Conservation (phyloP, 2,797 vertebrate species). For the Scyliorhinus canicula region DNA sequence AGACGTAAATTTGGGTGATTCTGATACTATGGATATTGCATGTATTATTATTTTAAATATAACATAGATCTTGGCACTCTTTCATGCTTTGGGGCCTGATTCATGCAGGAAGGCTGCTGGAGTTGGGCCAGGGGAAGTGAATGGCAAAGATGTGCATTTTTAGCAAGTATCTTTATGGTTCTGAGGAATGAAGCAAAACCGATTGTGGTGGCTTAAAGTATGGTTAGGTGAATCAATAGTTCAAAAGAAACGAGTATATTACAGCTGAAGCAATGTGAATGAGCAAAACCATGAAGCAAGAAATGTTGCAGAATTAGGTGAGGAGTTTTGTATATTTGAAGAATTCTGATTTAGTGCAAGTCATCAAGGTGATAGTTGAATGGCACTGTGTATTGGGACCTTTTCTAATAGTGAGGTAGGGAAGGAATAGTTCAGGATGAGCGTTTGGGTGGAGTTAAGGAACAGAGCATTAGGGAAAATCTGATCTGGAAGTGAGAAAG, state of each 20-base stretch:
- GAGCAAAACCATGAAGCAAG: too few species aligned
- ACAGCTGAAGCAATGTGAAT: too few species aligned
- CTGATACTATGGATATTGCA: too few species aligned
- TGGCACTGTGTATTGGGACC: neutral
- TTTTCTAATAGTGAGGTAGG: neutral
- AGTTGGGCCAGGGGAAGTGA: neutral
- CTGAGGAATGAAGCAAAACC: neutral
- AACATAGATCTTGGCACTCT: too few species aligned
- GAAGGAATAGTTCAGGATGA: neutral
- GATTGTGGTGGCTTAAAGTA: neutral
- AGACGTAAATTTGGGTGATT: neutral
- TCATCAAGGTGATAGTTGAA: neutral
- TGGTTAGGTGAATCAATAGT: too few species aligned
- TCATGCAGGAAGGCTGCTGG: neutral
- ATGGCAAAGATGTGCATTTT: neutral
- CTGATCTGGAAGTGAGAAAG: neutral
- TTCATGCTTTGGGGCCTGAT: neutral
- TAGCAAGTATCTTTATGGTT: neutral
- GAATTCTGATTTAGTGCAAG: neutral
- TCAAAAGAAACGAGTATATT: too few species aligned
- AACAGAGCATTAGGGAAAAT: neutral
- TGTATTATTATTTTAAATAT: neutral
- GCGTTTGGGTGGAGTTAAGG: neutral
- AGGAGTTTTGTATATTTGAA: neutral
- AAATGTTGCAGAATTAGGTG: neutral